phyloP scores from a whole-genome alignment of 2,888 invertebrate species.

The Drosophila incognita region DNA sequence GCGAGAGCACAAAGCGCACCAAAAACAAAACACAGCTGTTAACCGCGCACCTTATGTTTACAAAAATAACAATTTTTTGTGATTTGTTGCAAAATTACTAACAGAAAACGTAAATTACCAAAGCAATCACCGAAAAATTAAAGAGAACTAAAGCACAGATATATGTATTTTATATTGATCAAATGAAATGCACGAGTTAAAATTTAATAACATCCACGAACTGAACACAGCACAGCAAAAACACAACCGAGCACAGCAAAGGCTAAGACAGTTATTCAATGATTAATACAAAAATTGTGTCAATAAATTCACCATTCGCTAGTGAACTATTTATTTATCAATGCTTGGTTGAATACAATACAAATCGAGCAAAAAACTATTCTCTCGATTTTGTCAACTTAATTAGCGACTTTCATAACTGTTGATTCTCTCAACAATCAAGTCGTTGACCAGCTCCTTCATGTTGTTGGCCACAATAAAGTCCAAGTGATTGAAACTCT shows the following conservation, averaged over 20 bases:
- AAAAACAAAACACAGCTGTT: too few species aligned
- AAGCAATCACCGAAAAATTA: too few species aligned
- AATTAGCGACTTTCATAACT: constrained; percentile 45
- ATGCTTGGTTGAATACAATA: neutral
- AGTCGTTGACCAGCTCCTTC: constrained; percentile 74
- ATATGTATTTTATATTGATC: too few species aligned
- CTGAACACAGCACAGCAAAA: neutral
- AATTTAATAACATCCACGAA: too few species aligned
- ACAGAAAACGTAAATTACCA: too few species aligned
- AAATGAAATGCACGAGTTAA: too few species aligned
- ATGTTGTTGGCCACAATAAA: constrained; percentile 78
- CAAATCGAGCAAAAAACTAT: neutral
- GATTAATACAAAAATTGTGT: neutral
- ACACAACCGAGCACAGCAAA: too few species aligned
- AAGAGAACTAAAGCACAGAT: too few species aligned
- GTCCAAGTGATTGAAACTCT: constrained; percentile 82
- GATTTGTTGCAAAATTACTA: too few species aligned
- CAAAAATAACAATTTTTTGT: too few species aligned
- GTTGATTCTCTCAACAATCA: constrained; percentile 63
- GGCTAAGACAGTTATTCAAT: neutral
- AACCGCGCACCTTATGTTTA: too few species aligned
- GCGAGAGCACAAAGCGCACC: too few species aligned
- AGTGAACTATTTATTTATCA: neutral
- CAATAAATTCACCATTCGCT: neutral
- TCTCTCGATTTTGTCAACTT: constrained; percentile 9